Conservation (phyloP, 92 coral and sea anemone species). For the Epizoanthus scotinus region DNA sequence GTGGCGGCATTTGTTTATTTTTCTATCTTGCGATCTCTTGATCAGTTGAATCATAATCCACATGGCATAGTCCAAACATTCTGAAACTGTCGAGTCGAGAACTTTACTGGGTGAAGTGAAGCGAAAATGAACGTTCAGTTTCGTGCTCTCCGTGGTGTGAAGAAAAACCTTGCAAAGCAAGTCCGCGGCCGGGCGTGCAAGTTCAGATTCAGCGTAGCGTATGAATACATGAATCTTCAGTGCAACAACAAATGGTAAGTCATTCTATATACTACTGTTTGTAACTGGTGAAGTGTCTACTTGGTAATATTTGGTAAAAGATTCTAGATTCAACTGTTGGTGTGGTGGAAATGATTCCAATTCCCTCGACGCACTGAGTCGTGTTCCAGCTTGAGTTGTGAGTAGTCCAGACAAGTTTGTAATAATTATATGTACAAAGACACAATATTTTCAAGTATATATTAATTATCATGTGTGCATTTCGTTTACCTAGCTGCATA, state of each 20-base stretch:
- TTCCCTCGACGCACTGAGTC: too few species aligned
- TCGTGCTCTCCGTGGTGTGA: slow-evolving; percentile 63
- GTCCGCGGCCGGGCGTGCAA: slow-evolving; percentile 88
- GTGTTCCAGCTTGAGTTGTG: neutral
- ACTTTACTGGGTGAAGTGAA: neutral
- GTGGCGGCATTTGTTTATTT: neutral
- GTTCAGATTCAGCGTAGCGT: slow-evolving; percentile 89
- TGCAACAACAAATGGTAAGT: slow-evolving; percentile 79
- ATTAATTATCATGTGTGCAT: too few species aligned
- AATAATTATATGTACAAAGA: too few species aligned
- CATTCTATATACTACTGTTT: neutral
- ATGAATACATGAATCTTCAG: slow-evolving; percentile 87
- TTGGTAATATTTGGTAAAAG: neutral
- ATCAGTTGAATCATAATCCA: neutral
- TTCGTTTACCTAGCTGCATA: too few species aligned
- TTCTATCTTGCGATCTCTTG: neutral
- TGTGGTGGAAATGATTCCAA: neutral
- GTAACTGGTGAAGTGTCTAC: neutral
- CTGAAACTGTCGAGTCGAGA: neutral
- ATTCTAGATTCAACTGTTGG: neutral
- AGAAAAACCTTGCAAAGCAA: slow-evolving; percentile 68
- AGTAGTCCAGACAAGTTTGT: too few species aligned
- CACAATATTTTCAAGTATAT: too few species aligned
- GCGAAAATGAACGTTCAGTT: slow-evolving; percentile 47
- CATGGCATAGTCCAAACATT: neutral